Conservation (phyloP, 2,113 vertebrate genomes). For the Brachyhypopomus gauderio region DNA sequence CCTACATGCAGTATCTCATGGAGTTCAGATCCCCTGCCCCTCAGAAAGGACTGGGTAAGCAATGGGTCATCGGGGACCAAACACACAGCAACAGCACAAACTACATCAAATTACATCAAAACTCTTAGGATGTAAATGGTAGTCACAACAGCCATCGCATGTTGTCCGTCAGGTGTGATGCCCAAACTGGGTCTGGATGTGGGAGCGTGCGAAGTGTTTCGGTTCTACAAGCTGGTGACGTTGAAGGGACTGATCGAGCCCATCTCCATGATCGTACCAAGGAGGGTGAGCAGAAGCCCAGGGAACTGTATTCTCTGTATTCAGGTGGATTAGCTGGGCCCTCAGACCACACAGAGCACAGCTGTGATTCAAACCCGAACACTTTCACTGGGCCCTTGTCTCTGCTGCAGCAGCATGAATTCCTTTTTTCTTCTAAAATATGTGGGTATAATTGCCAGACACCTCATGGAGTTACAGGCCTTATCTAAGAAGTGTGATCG, state of each 20-base stretch:
- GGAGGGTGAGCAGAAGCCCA: slow-evolving; percentile 83
- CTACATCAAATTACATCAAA: not conserved
- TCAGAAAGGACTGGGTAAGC: slow-evolving; percentile 92
- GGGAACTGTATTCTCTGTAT: not conserved
- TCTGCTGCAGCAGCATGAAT: not conserved
- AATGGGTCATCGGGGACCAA: not conserved
- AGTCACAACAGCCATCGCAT: not conserved
- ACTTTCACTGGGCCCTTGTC: not conserved
- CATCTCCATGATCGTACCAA: slow-evolving; percentile 97
- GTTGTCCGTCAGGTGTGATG: slow-evolving; percentile 86
- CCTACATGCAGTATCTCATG: slow-evolving; percentile 93
- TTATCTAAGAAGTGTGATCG: not conserved
- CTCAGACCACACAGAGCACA: too few species aligned
- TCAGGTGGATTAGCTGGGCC: too few species aligned
- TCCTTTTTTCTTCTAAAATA: not conserved
- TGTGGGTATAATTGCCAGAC: slow-evolving; percentile 2
- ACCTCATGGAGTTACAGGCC: not conserved
- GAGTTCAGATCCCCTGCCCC: slow-evolving; percentile 94
- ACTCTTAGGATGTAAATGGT: not conserved
- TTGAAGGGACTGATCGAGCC: slow-evolving; percentile 95
- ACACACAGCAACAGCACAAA: not conserved
- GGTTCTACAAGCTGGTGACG: slow-evolving; percentile 97
- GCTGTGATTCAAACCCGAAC: too few species aligned
- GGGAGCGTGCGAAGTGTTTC: slow-evolving; percentile 89
- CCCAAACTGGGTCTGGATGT: slow-evolving; percentile 96